Base-by-base conservation (phyloP, 2,888 invertebrate genomes). In the Artemia sp. region DNA sequence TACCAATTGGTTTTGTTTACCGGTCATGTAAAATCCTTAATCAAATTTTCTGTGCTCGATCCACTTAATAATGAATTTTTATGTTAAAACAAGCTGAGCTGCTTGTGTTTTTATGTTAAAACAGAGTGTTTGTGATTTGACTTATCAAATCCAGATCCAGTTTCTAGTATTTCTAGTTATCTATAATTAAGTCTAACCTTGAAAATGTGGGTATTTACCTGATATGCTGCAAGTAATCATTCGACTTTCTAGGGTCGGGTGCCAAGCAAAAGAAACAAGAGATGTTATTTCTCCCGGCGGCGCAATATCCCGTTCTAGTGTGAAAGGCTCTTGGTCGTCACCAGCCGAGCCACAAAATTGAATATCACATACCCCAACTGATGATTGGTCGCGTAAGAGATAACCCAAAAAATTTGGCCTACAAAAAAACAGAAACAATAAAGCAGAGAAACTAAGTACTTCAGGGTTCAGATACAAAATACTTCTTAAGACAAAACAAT, bases 231-330 rank as follows among this genome's bases (percentile, higher is more conserved):
- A 84, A 0, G 86, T 85, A 69, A 92, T 79, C 73, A 92, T 80
- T 52, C 89, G 80, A 75, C 89, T 89, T 77, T 87, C 88, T 75
- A 90, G 86, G 7, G 81, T 81, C 2, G 89, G 88, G 80, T 95
- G 94, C 92, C 95, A 95, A 52, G 88, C 85, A 78, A 91, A 89
- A 72, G 90, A 87, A 11, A 86, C 84, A 12, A 92, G 77, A 77
- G 78, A 67, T 78, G 79, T n/a, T 86, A 82, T 71, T n/a, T 72
- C 69, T 24, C 72, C 72, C 73, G 74, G 71, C 14, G 75, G 74
- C 50, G 72, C 72, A 6, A 80, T 73, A 70, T 84, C 83, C 74
- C 89, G 81, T 77, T 89, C 89, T 52, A 89, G 80, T 67, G 87
- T 85, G 52, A 87, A 85, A 0, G 89, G 86, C 75, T 90, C 90